Evolutionary conservation across 2,888 invertebrate species (phyloP), one percentile per base, ranked within the genome.

Genomic region (Deroplatys truncata): DNA sequence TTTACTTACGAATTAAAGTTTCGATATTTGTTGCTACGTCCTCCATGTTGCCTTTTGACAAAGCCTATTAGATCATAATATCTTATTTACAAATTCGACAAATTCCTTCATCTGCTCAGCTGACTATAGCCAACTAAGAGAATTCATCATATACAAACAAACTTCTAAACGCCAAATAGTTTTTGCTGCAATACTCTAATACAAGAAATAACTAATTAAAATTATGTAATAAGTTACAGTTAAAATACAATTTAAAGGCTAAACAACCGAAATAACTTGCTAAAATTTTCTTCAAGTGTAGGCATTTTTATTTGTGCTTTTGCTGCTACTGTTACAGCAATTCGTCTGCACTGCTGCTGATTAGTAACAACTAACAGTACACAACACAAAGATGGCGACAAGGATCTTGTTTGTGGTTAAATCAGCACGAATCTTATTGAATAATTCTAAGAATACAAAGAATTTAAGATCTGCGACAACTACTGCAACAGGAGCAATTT

Each of bases 11-110:
- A 92, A 97, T 94, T 91, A 97, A 94, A 92, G 96, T 96, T 93
- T 97, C 96, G 92, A 97, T 94, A 92, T 96, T 96, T 84, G 96
- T 96, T 91, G 95, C 94, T 88, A 96, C 95, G 90, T 96, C 94
- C 93, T 96, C 96, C 96, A 96, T 96, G 84, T 88, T 88, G 83
- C 35, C 82, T 72, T 72, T 31, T 7, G 35, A 43, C 35, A 87
- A 28, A 28, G 86, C 56, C 28, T 56, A 4, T 25, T 72, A 72
- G 82, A 84, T 31, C 29, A 84, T 84, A 84, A 16, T 20, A 25
- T 72, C 5, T 43, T 72, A 72, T 72, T 72, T 72, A 72, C 56
- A 72, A 72, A 72, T 72, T 72, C 20, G 8, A 72, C 56, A 72
- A 72, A 72, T 72, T 72, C 56, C 56, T 20, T 72, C 56, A 56